A percentile compares a stretch with the other conserved stretches of the same genome.
Conservation (phyloP, 2,797 vertebrate genomes). For the Poecilia wingei region DNA sequence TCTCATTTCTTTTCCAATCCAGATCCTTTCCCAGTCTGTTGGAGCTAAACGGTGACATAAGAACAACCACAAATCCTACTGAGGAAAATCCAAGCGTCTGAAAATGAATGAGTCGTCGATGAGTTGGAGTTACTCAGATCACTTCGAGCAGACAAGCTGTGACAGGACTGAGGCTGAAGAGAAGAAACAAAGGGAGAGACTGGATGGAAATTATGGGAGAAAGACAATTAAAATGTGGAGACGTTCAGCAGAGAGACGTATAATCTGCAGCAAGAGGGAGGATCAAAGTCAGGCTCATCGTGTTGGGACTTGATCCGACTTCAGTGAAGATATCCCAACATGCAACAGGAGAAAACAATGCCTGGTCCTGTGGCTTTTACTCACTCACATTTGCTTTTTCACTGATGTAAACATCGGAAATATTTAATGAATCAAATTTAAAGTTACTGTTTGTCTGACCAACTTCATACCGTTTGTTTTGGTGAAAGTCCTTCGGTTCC, state of each 20-base stretch:
- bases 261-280: conserved; percentile 9
- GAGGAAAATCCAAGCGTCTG: neutral
- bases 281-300: conserved; percentile 2
- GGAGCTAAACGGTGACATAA: neutral
- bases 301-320: conserved; percentile 50
- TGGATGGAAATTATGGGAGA: neutral
- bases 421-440: neutral
- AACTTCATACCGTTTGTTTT: neutral
- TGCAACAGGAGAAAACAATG: conserved; percentile 28
- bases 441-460: neutral
- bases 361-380: neutral
- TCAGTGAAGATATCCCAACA: conserved; percentile 36
- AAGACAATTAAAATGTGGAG: neutral
- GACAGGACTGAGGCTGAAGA: conserved; percentile 5
- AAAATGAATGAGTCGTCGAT: neutral
- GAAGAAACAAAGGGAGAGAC: neutral
- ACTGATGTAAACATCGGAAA: neutral
- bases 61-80: neutral
- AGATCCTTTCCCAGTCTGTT: neutral
- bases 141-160: neutral
- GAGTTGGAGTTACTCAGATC: neutral
- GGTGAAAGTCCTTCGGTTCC: neutral
- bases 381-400: neutral
- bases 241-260: neutral
- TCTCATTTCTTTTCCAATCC: neutral